Conservation (phyloP, 2,113 vertebrate genomes). For the Odontesthes bonariensis region DNA sequence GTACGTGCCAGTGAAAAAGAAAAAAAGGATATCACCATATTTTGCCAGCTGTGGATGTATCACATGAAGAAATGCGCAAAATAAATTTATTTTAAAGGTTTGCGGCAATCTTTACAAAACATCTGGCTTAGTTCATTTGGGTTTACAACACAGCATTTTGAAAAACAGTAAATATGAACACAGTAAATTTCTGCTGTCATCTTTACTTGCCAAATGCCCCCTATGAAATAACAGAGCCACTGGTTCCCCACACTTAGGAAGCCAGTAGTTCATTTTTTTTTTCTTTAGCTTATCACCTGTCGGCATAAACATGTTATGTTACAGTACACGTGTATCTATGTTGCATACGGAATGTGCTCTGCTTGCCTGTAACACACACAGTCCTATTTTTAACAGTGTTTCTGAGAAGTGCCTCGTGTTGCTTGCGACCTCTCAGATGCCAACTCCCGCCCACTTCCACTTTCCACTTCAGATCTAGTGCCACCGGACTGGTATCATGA, state of each 20-base stretch:
- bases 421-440: slow-evolving; percentile 30
- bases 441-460: slow-evolving; percentile 12
- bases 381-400: slow-evolving; percentile 82
- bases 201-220: too few species aligned
- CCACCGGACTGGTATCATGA: slow-evolving; percentile 10
- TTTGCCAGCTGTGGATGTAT: not conserved
- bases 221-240: not conserved
- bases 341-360: slow-evolving; percentile 60
- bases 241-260: not conserved
- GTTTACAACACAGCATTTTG: not conserved
- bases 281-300: not conserved
- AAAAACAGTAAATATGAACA: not conserved
- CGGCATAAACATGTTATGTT: not conserved
- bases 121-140: not conserved
- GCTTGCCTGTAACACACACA: slow-evolving; percentile 38
- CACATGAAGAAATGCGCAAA: not conserved
- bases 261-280: not conserved
- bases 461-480: slow-evolving; percentile 9
- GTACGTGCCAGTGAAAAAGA: too few species aligned
- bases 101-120: not conserved
- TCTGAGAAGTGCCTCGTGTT: slow-evolving; percentile 76
- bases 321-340: slow-evolving; percentile 21
- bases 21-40: too few species aligned
- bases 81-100: not conserved
- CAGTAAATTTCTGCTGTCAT: too few species aligned